phyloP scores from a whole-genome alignment of 1,140 invertebrate species.

The Ceratoteleas bidentatus region DNA sequence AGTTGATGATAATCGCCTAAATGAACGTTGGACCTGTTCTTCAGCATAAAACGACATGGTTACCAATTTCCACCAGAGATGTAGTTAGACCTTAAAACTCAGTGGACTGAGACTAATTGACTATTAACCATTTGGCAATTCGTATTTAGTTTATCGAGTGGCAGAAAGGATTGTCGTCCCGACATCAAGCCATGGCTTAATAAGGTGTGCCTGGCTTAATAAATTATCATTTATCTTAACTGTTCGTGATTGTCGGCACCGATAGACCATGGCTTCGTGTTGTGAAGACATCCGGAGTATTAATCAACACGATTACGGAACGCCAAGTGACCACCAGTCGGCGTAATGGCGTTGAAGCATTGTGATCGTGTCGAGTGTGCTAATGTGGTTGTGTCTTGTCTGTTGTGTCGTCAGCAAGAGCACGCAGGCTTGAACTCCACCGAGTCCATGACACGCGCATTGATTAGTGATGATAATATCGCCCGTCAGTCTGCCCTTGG shows the following conservation, averaged over 20 bases:
- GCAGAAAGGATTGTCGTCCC: conserved; percentile 59
- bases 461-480: conserved; percentile 94
- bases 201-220: not conserved
- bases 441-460: conserved; percentile 94
- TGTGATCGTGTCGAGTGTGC: conserved; percentile 81
- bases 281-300: conserved; percentile 63
- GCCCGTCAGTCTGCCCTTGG: conserved; percentile 89
- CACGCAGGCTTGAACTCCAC: conserved; percentile 92
- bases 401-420: conserved; percentile 90
- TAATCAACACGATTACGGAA: conserved; percentile 70
- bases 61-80: conserved; percentile 26
- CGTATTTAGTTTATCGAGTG: conserved; percentile 71
- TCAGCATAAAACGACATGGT: no score
- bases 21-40: no score
- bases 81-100: conserved; percentile 55
- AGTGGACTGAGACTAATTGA: conserved; percentile 64
- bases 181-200: conserved; percentile 27
- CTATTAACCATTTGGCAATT: conserved; percentile 72
- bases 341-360: conserved; percentile 75
- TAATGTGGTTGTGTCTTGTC: conserved; percentile 85
- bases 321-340: conserved; percentile 62
- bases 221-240: not conserved
- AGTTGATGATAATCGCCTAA: conserved; percentile 21
- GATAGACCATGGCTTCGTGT: conserved; percentile 51
- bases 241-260: not conserved